These are phyloP conservation scores for Chloebia gouldiae DNA, from an alignment of 2,113 vertebrate species.

Conservation along the genomic window DNA sequence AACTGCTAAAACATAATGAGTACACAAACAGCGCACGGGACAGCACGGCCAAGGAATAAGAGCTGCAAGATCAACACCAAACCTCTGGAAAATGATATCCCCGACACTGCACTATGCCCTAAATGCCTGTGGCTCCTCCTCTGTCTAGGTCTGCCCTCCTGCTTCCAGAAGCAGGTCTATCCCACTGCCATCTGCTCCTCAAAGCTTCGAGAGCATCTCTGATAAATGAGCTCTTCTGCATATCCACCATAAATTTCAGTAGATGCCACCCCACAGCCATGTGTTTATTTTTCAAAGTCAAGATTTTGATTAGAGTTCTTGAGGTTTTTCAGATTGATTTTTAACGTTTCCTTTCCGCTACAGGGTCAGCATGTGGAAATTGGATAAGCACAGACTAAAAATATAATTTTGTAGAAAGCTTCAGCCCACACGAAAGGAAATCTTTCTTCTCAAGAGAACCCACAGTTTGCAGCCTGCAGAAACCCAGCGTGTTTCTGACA, in stretches of 20 bases:
- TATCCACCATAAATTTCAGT: constrained; percentile 13
- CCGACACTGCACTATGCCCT: constrained; percentile 9
- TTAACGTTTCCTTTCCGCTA: constrained; percentile 12
- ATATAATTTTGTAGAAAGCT: constrained; percentile 39
- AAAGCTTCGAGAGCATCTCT: background rate
- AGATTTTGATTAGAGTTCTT: constrained; percentile 38
- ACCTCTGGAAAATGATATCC: constrained; percentile 64
- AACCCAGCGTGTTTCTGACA: background rate
- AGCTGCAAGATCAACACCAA: background rate
- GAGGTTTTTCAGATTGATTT: constrained; percentile 23
- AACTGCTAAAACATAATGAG: constrained; percentile 31
- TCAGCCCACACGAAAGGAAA: constrained; percentile 58
- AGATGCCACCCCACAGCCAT: constrained; percentile 4
- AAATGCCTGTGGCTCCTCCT: constrained; percentile 49
- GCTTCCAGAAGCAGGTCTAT: background rate
- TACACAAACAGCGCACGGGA: background rate
- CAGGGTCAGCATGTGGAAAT: constrained; percentile 45
- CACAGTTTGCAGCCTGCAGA: background rate
- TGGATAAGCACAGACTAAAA: constrained; percentile 41
- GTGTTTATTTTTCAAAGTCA: constrained; percentile 56
- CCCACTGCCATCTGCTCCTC: constrained; percentile 37
- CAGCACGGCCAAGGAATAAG: background rate
- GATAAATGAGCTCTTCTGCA: constrained; percentile 33
- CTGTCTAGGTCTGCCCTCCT: background rate
- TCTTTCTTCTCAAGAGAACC: background rate